Evolutionary conservation across 2,888 invertebrate genomes (phyloP).

Genomic region (Gnatocerus cornutus): DNA sequence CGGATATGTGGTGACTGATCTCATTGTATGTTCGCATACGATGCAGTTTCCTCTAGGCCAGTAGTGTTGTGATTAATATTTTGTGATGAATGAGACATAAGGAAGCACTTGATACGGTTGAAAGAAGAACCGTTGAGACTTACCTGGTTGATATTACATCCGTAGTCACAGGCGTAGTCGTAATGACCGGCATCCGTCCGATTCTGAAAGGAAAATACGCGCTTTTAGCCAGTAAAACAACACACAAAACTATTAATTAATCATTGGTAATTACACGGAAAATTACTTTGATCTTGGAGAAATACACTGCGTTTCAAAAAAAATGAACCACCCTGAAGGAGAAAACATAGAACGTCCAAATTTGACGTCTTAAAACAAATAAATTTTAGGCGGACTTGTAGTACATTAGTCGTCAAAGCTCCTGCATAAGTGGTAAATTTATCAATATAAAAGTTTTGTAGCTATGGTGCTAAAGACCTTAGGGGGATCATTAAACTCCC

Average conservation of each 20-base stretch:
- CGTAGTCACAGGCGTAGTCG: slow-evolving; percentile 80
- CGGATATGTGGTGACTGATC: slow-evolving; percentile 63
- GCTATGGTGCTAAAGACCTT: no score
- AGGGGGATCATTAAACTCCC: no score
- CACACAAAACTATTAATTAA: not conserved
- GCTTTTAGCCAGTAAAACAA: not conserved
- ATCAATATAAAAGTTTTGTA: no score
- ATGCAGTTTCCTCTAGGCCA: slow-evolving; percentile 26
- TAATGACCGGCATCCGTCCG: slow-evolving; percentile 81
- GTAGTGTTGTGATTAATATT: slow-evolving; percentile 36
- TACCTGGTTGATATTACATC: slow-evolving; percentile 84
- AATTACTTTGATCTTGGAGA: no score
- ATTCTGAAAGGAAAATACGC: slow-evolving; percentile 74
- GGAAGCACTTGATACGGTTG: slow-evolving; percentile 40
- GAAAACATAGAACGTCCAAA: no score
- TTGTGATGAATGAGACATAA: slow-evolving; percentile 34
- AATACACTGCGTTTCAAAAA: no score
- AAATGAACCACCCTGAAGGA: no score
- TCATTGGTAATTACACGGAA: not conserved
- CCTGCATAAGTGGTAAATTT: no score
- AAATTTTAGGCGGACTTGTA: no score
- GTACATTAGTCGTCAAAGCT: no score
- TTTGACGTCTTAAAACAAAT: no score
- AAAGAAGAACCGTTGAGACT: slow-evolving; percentile 58
- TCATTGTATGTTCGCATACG: slow-evolving; percentile 52